These are phyloP conservation scores for Tipula confusa DNA, from an alignment of 2,888 invertebrate genomes.

Conservation along the genomic window DNA sequence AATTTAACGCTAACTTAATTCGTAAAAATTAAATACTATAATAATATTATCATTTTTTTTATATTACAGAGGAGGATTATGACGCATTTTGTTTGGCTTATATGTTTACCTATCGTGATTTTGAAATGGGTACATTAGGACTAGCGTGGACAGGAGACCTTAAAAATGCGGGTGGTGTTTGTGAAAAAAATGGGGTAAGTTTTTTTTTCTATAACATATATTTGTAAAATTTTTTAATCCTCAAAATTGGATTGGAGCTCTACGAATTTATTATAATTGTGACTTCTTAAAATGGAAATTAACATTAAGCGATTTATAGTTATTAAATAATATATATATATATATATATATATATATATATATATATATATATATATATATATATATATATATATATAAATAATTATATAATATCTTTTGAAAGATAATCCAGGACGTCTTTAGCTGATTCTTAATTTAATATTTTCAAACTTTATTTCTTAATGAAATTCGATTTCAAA, in stretches of 20 bases:
- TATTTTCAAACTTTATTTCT: no score
- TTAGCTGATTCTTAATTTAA: no score
- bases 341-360: no score
- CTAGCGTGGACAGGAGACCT: slow-evolving; percentile 97
- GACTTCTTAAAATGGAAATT: no score
- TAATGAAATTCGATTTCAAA: no score
- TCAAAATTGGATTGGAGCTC: neutral
- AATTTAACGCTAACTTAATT: neutral
- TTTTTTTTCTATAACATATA: neutral
- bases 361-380: no score
- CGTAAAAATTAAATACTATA: neutral
- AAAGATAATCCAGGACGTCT: no score
- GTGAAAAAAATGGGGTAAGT: slow-evolving; percentile 92
- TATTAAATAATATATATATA: no score
- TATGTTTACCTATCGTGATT: slow-evolving; percentile 96
- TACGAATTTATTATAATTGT: neutral
- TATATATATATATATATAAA: no score
- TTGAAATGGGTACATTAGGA: slow-evolving; percentile 93
- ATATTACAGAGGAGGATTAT: slow-evolving; percentile 80
- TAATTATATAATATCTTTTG: no score
- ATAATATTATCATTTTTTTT: neutral
- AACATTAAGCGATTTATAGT: no score
- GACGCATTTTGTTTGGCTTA: slow-evolving; percentile 98
- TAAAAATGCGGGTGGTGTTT: slow-evolving; percentile 95
- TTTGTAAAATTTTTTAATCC: neutral